These are phyloP conservation scores for Eospalax fontanierii DNA, from an alignment of 2,797 vertebrate species.

Conservation along the genomic window DNA sequence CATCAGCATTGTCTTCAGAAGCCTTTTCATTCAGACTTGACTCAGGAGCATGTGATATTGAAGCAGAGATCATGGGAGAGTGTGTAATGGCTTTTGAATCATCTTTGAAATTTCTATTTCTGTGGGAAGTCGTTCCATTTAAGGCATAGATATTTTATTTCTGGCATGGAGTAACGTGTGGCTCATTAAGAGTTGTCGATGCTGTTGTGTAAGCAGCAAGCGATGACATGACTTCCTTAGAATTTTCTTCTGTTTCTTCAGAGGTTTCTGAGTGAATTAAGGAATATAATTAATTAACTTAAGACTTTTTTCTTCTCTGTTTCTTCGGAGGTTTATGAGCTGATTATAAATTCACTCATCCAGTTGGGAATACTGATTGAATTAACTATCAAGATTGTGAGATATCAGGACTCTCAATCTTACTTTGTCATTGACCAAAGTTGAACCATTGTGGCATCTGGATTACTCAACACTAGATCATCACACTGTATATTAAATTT, in stretches of 20 bases:
- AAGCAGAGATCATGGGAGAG: not conserved
- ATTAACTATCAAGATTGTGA: not conserved
- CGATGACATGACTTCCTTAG: not conserved
- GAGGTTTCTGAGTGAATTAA: not conserved
- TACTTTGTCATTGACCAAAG: not conserved
- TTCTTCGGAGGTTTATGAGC: constrained; percentile 6
- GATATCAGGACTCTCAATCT: not conserved
- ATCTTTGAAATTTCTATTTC: not conserved
- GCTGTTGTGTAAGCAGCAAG: not conserved
- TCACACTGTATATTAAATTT: not conserved
- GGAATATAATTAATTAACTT: not conserved
- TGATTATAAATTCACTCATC: not conserved
- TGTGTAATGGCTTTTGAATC: not conserved
- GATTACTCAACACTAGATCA: not conserved
- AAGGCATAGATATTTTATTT: not conserved
- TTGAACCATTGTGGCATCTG: not conserved
- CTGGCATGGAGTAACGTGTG: not conserved
- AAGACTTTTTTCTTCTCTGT: not conserved
- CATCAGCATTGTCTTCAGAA: not conserved
- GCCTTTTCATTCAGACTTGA: not conserved
- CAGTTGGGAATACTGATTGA: not conserved
- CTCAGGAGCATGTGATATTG: not conserved
- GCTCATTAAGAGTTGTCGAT: not conserved
- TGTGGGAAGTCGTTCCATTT: not conserved
- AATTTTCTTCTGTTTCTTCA: constrained; percentile 34